Evolutionary conservation across 1,140 invertebrate genomes (phyloP).

Genomic region (Tyrophagus putrescentiae): DNA sequence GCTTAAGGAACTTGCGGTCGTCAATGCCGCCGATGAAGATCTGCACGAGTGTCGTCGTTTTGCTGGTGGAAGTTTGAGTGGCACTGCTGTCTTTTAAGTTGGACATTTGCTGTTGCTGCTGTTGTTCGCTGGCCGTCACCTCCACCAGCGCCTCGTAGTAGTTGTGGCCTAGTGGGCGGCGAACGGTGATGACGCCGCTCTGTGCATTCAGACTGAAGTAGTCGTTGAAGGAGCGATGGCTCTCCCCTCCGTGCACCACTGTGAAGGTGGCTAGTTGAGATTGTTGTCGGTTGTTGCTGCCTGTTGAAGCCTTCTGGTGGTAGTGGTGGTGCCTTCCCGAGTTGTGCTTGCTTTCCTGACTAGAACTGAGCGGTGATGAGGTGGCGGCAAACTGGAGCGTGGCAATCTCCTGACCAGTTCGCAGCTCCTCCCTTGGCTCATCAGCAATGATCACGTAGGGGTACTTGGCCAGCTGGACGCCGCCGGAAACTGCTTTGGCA

Average conservation of each 20-base stretch:
- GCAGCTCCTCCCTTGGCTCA: neutral
- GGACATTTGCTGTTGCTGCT: too few species aligned
- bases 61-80: too few species aligned
- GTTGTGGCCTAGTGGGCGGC: conserved; percentile 58
- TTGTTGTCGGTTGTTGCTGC: neutral
- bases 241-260: conserved; percentile 11
- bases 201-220: conserved; percentile 57
- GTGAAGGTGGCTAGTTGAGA: too few species aligned
- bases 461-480: conserved; percentile 8
- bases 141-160: conserved; percentile 17
- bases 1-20: conserved; percentile 4
- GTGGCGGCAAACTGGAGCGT: neutral
- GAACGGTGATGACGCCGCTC: conserved; percentile 59
- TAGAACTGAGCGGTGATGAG: too few species aligned
- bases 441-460: conserved; percentile 17
- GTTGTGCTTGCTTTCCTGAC: too few species aligned
- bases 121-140: neutral
- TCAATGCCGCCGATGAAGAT: conserved; percentile 14
- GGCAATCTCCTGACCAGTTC: conserved; percentile 14
- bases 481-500: neutral
- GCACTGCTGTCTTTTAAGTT: too few species aligned
- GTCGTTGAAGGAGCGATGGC: conserved; percentile 18
- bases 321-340: neutral
- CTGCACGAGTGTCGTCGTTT: conserved; percentile 13
- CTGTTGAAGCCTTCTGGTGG: neutral